Evolutionary conservation across 1,140 invertebrate genomes (phyloP).

Genomic region (Pseudomyrmex sp.): DNA sequence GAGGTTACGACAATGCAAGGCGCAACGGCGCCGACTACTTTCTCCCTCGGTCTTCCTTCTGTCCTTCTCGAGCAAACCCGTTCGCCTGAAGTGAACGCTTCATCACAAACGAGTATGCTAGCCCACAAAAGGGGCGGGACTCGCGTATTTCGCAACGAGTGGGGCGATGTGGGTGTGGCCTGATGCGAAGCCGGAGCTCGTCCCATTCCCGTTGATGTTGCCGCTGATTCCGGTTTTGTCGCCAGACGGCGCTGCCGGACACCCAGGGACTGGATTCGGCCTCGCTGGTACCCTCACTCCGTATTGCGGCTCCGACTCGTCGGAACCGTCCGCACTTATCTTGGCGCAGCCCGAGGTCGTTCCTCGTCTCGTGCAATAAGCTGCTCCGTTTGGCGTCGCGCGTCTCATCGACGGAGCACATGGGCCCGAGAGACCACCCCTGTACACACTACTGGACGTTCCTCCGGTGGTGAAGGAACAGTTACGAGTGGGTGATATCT

Average conservation of each 20-base stretch:
- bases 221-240: slow-evolving; percentile 58
- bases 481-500: slow-evolving; percentile 1
- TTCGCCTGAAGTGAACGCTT: slow-evolving; percentile 42
- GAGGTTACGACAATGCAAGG: slow-evolving; percentile 57
- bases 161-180: slow-evolving; percentile 63
- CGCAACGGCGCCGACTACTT: slow-evolving; percentile 46
- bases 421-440: slow-evolving; percentile 38
- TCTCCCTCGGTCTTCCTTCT: slow-evolving; percentile 35
- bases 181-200: slow-evolving; percentile 57
- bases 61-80: slow-evolving; percentile 50
- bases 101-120: slow-evolving; percentile 20
- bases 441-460: slow-evolving; percentile 17
- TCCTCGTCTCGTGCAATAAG: slow-evolving; percentile 47
- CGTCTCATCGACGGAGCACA: slow-evolving; percentile 29
- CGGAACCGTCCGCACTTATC: slow-evolving; percentile 66
- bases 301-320: slow-evolving; percentile 77
- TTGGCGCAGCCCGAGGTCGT: slow-evolving; percentile 66
- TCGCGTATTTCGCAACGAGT: not conserved
- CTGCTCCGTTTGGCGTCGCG: slow-evolving; percentile 27
- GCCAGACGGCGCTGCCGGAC: slow-evolving; percentile 73
- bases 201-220: slow-evolving; percentile 71
- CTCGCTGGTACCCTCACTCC: slow-evolving; percentile 80
- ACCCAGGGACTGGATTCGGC: slow-evolving; percentile 65
- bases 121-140: slow-evolving; percentile 14
- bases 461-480: slow-evolving; percentile 39